Evolutionary conservation across 2,797 vertebrate species (phyloP), one percentile per base, ranked within the genome.

Genomic region (Enteromius paludinosus): DNA sequence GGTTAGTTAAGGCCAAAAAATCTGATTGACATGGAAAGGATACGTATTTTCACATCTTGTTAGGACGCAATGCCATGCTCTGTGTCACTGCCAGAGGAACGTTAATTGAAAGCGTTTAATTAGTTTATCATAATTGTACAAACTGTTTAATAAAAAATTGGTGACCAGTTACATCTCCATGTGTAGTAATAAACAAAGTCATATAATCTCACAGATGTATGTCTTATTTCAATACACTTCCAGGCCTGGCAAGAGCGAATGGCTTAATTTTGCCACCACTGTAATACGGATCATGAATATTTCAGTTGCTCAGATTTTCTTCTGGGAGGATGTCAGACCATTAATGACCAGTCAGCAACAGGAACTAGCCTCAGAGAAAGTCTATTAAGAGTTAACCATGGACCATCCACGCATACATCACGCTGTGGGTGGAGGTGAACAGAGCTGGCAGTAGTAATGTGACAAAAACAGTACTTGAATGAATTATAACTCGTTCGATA

Each of bases 291-390:
- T 93, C 92, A 93, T 94, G 93, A 92, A 93, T 93, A 91, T 92
- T 93, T 94, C 89, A 91, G 87, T 91, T 92, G 91, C 89, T 90
- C 66, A 81, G 90, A 92, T 92, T 92, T 88, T 91, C 90, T 90
- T 86, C 91, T 84, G 90, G 86, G 87, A 91, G 90, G 91, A 90
- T 89, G 86, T 89, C 85, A 86, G 88, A 89, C 88, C 89, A 89
- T 92, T 93, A 91, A 93, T 93, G 91, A 93, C 86, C 86, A 78
- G 88, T 79, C 73, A 81, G 78, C 85, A 86, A 90, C 87, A 83
- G 77, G 88, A 81, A 78, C 86, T 83, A 61, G 86, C 86, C 73
- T 80, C 72, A 85, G 86, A 59, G 82, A 87, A 87, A 89, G 89
- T 89, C 84, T 88, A 90, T 91, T 88, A 91, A 89, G 90, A 91